These are phyloP conservation scores for Smithornis capensis DNA, from an alignment of 2,113 vertebrate genomes.

Conservation along the genomic window DNA sequence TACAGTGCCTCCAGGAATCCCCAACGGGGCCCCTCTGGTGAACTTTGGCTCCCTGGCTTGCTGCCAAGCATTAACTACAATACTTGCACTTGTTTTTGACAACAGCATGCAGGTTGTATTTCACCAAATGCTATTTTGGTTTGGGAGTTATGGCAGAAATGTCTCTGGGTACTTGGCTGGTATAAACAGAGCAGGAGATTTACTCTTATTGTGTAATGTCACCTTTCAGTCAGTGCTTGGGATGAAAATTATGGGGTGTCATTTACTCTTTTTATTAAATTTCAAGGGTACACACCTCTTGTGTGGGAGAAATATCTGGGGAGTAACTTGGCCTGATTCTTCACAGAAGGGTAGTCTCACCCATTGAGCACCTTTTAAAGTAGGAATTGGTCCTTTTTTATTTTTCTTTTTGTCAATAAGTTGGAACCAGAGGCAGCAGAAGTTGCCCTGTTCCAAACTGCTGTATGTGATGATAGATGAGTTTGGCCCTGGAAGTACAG, in stretches of 20 bases:
- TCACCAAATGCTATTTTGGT: slow-evolving; percentile 76
- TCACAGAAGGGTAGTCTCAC: background rate
- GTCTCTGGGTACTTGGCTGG: slow-evolving; percentile 45
- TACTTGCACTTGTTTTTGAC: slow-evolving; percentile 77
- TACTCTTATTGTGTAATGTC: slow-evolving; percentile 65
- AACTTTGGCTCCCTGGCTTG: slow-evolving; percentile 41
- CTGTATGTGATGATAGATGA: slow-evolving; percentile 75
- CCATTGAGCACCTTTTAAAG: slow-evolving; percentile 22
- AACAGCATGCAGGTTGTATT: slow-evolving; percentile 74
- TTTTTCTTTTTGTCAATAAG: background rate
- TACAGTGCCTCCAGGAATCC: slow-evolving; percentile 27
- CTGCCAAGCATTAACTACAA: slow-evolving; percentile 77
- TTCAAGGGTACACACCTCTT: slow-evolving; percentile 46
- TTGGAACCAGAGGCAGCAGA: slow-evolving; percentile 40
- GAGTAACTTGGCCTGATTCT: background rate
- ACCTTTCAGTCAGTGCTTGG: slow-evolving; percentile 67
- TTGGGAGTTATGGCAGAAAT: slow-evolving; percentile 69
- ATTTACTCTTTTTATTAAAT: slow-evolving; percentile 52
- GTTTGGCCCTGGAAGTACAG: slow-evolving; percentile 43
- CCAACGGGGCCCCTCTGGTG: slow-evolving; percentile 13
- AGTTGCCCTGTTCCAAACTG: slow-evolving; percentile 60
- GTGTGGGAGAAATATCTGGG: background rate
- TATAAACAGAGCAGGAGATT: background rate
- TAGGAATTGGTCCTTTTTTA: background rate
- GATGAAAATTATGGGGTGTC: slow-evolving; percentile 11